Percentiles rank a stretch among this genome's conserved stretches.
These are phyloP conservation scores for Drosophila takahashii DNA, from an alignment of 1,140 invertebrate genomes.

Conservation along the genomic window DNA sequence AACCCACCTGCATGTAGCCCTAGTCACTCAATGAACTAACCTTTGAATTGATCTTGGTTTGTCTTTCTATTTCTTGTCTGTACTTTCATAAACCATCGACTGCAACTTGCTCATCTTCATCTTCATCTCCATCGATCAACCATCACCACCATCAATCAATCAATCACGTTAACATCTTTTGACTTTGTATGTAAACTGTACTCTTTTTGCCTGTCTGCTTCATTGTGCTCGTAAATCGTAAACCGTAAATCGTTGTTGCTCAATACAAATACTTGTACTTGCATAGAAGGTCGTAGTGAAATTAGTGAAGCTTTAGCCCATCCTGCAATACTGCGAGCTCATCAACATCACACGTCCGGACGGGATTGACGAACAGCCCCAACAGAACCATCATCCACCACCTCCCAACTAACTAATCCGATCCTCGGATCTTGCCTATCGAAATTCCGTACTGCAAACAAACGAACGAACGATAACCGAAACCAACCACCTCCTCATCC, in stretches of 20 bases:
- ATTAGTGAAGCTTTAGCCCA: constrained; percentile 84
- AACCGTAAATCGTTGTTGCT: constrained; percentile 24
- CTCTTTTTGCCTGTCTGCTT: constrained; percentile 46
- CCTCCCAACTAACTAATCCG: constrained; percentile 2
- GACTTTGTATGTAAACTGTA: constrained; percentile 58
- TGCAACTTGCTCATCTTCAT: constrained; percentile 34
- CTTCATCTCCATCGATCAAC: constrained; percentile 35
- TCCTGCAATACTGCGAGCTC: constrained; percentile 81
- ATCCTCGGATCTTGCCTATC: constrained; percentile 34
- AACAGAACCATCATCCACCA: not conserved
- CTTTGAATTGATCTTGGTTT: constrained; percentile 52
- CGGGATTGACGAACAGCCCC: constrained; percentile 45
- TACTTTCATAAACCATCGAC: constrained; percentile 56
- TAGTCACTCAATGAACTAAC: constrained; percentile 27
- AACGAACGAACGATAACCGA: constrained; percentile 8
- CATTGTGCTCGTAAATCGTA: constrained; percentile 13
- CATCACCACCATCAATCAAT: constrained; percentile 41
- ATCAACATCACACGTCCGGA: constrained; percentile 76
- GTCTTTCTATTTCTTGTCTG: constrained; percentile 36
- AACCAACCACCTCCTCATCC: constrained; percentile 20
- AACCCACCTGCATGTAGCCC: constrained; percentile 29
- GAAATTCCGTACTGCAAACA: constrained; percentile 34
- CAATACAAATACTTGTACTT: constrained; percentile 24
- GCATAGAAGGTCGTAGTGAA: constrained; percentile 84
- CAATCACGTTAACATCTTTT: constrained; percentile 38